Evolutionary conservation across 2,888 invertebrate genomes (phyloP), one percentile per base, ranked within the genome.

Genomic region (Itoplectis maculator): DNA sequence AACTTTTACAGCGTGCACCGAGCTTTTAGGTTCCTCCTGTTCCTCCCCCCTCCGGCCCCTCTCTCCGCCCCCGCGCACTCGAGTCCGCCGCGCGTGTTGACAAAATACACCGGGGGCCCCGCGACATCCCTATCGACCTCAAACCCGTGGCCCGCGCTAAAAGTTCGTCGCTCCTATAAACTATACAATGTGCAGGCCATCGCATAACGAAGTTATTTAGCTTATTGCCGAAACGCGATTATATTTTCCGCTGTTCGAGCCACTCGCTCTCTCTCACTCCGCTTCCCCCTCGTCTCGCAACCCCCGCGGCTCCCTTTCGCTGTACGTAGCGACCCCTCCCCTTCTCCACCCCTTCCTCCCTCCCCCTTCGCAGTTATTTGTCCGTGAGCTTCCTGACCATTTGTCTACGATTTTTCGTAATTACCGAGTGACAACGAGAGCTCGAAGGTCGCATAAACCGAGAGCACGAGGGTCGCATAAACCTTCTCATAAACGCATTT

Each of bases 211-310:
- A 82, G 79, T 82, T 82, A 82, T 79, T 82, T 76, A 82, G 82
- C 82, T 82, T 82, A 82, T 82, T 82, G 82, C 79, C 82, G 61
- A 79, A 82, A 79, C 66, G 72, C 79, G 59, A 82, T 82, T 82
- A 82, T 72, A 82, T 82, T 79, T 82, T 47, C 61, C 49, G 66
- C 70, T 75, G 65, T 75, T n/a, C 49, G 61, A 20, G 66, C 42
- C 18, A 18, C 4, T 40, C 15, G n/a, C n/a, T n/a, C n/a, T n/a
- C n/a, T n/a, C n/a, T n/a, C n/a, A n/a, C n/a, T n/a, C n/a, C n/a
- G n/a, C 15, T 2, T 18, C 8, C 2, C 37, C 40, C 37, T 49
- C 47, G 59, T 35, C 54, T 59, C 70, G n/a, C 65, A 18, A 29
- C 29, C 59, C 59, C 61, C n/a, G n/a, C 65, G n/a, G 47, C 49